Conservation (phyloP, 1,140 invertebrate genomes). For the Teleopsis dalmanni region DNA sequence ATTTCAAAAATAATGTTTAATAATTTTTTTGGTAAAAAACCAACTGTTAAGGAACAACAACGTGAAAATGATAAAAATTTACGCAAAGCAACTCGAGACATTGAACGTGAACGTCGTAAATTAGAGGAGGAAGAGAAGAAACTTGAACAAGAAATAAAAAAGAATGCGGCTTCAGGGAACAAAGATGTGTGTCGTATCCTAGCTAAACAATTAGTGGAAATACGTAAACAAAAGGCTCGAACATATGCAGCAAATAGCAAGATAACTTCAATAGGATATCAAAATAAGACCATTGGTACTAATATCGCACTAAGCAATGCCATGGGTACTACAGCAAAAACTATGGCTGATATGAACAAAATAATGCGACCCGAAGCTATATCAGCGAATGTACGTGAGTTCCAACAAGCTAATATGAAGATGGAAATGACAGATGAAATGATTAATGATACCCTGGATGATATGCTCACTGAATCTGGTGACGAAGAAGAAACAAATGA, state of each 20-base stretch:
- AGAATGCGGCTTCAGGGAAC: conserved; percentile 77
- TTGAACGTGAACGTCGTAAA: conserved; percentile 70
- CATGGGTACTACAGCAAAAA: conserved; percentile 78
- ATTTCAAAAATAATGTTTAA: conserved; percentile 28
- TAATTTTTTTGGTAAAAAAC: conserved; percentile 50
- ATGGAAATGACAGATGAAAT: conserved; percentile 95
- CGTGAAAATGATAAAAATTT: conserved; percentile 71
- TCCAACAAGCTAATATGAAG: conserved; percentile 72
- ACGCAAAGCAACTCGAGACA: conserved; percentile 70
- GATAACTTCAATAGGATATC: conserved; percentile 69
- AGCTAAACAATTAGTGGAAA: conserved; percentile 80
- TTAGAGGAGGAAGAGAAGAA: conserved; percentile 86
- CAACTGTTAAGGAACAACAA: conserved; percentile 64
- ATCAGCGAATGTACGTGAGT: conserved; percentile 71
- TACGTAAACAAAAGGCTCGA: conserved; percentile 81
- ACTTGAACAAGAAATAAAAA: conserved; percentile 85
- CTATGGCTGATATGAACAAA: conserved; percentile 83
- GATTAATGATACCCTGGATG: conserved; percentile 87
- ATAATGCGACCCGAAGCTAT: conserved; percentile 79
- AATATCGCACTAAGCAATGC: conserved; percentile 78
- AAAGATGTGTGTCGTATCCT: conserved; percentile 74
- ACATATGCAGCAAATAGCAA: conserved; percentile 70
- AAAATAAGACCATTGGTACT: conserved; percentile 82
- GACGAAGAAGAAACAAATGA: conserved; percentile 85
- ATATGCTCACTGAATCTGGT: conserved; percentile 78